Conservation (phyloP, 2,888 invertebrate species). For the Caenorhabditis sinica region DNA sequence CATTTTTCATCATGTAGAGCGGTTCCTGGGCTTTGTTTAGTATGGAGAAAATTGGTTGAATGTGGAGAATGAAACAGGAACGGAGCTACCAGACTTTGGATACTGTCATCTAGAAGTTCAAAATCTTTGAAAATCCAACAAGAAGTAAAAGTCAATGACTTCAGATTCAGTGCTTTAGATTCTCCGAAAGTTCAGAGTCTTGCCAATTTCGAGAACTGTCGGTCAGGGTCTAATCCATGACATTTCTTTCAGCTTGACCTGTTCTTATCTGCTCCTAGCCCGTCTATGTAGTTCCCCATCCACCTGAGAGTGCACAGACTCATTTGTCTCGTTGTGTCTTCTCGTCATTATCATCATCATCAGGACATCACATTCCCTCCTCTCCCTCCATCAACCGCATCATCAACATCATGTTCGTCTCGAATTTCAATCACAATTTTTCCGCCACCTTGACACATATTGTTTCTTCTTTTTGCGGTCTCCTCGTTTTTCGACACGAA, state of each 20-base stretch:
- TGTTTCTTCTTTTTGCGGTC: constrained; percentile 34
- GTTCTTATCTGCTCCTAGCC: neutral
- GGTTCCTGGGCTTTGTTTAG: neutral
- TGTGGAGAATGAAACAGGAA: too few species aligned
- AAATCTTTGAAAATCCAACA: too few species aligned
- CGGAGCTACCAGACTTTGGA: too few species aligned
- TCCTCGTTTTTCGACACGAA: constrained; percentile 31
- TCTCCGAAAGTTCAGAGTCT: too few species aligned
- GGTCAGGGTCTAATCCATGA: too few species aligned
- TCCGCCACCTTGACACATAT: constrained; percentile 46
- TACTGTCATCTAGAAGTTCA: too few species aligned
- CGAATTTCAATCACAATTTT: constrained; percentile 57
- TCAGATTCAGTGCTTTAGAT: too few species aligned
- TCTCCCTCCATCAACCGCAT: neutral
- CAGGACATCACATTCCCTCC: neutral
- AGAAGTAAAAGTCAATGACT: too few species aligned
- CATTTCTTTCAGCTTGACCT: too few species aligned
- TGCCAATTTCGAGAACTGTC: too few species aligned
- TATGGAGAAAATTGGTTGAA: neutral
- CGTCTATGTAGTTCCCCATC: neutral
- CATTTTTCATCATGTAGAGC: constrained; percentile 26
- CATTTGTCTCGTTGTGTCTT: constrained; percentile 33
- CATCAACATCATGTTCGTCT: constrained; percentile 51
- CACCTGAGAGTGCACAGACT: constrained; percentile 17
- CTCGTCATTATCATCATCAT: constrained; percentile 31